Evolutionary conservation across 2,888 invertebrate species (phyloP), one percentile per base, ranked within the genome.

Genomic region (Nebria salina): DNA sequence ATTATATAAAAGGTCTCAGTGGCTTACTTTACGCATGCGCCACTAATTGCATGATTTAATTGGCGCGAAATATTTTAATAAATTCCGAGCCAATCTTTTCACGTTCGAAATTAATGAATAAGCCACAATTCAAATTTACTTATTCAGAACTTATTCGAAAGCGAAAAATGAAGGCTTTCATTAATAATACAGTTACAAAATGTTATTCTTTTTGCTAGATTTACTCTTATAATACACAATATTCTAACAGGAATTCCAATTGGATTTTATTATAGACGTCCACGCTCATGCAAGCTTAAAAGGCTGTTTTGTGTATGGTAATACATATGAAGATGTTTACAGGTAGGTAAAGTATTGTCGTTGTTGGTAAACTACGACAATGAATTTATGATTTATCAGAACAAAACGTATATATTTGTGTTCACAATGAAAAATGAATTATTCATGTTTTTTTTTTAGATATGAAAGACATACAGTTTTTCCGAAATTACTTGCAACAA

Each of bases 401-500:
- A 34, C 1, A 42, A 75, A 43, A 65, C 13, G 15, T n/a, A 65
- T 65, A 76, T 68, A 9, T 76, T 68, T 76, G 3, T 9, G n/a
- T 65, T 42, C 42, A 15, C 15, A 66, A 70, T 15, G 76, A 68
- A 25, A 65, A n/a, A 13, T 65, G 3, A 66, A 26, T 66, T 54
- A 72, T 70, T 74, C 34, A 73, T 75, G 42, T 34, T 43, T 70
- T 15, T 64, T 86, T 87, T 91, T 87, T 86, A 95, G 97, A 86
- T 97, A 97, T 87, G 98, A 99, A 88, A 92, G 97, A 42, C 99
- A 99, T 89, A 95, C 98, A 72, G 95, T 99, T 2, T 95, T 99
- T 85, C 98, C 99, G 0, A 98, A 98, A 89, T 91, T 98, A 82
- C 91, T 99, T 82, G 93, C 95, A 72, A 93, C 94, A 84, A 95